A percentile compares a stretch with the other conserved stretches of the same genome.
Conservation (phyloP, 53 echinoderm and acorn worm species). For the Luidia sarsii region DNA sequence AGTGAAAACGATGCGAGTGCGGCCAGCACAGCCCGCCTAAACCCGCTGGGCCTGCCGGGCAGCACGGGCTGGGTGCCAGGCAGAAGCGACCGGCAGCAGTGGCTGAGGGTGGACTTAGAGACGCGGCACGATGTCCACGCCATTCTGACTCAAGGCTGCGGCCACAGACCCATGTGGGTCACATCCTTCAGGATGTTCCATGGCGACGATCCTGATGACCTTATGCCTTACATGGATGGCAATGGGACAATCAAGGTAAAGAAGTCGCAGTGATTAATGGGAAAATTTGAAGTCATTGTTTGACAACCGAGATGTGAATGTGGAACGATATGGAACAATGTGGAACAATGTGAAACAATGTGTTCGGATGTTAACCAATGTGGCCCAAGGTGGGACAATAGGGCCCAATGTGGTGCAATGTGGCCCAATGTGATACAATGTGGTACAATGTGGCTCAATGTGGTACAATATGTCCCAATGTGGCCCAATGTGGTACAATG, state of each 20-base stretch:
- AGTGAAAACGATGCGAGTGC: constrained; percentile 23
- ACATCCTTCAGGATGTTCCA: constrained; percentile 60
- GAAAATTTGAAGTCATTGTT: too few species aligned
- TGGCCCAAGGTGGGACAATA: too few species aligned
- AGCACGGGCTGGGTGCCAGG: constrained; percentile 78
- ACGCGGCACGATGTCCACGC: constrained; percentile 41
- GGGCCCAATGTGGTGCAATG: too few species aligned
- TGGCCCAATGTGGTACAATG: too few species aligned
- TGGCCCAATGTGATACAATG: too few species aligned
- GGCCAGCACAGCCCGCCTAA: constrained; percentile 63
- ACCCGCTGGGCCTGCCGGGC: constrained; percentile 32
- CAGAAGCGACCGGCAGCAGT: constrained; percentile 33
- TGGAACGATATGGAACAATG: too few species aligned
- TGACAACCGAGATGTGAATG: too few species aligned
- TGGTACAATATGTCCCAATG: too few species aligned
- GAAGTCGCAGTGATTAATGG: too few species aligned
- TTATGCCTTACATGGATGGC: constrained; percentile 12
- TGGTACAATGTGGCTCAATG: too few species aligned
- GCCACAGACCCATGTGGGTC: constrained; percentile 62
- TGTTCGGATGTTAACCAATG: too few species aligned
- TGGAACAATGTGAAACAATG: too few species aligned
- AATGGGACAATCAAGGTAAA: constrained; percentile 48
- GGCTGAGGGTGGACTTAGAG: constrained; percentile 67
- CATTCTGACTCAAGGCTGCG: constrained; percentile 77
- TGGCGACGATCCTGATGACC: neutral